phyloP scores from a whole-genome alignment of 2,797 vertebrate genomes.

The Typhlichthys subterraneus region DNA sequence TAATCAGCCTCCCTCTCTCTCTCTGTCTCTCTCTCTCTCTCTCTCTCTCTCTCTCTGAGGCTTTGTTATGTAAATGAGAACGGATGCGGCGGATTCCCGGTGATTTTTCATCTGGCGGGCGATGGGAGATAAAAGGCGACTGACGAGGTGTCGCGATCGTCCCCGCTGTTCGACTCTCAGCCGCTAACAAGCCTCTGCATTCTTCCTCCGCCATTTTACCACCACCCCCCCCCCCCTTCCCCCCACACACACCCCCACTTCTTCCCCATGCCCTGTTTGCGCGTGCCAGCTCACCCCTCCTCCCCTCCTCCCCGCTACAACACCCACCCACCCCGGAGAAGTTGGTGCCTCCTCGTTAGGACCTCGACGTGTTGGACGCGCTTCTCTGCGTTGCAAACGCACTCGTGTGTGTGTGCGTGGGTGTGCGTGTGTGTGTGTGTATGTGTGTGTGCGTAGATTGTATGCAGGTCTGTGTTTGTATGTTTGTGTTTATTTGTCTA shows the following conservation, averaged over 20 bases:
- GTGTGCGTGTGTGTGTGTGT: constrained; percentile 27
- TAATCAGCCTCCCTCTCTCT: constrained; percentile 65
- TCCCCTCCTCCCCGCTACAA: constrained; percentile 38
- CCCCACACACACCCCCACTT: constrained; percentile 43
- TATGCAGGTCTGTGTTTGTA: not conserved
- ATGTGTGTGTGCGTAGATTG: not conserved
- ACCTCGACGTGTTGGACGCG: constrained; percentile 67
- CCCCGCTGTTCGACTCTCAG: constrained; percentile 94
- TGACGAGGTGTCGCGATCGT: constrained; percentile 98
- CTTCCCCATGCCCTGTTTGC: constrained; percentile 88
- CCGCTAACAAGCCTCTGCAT: constrained; percentile 97
- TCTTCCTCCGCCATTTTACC: constrained; percentile 89
- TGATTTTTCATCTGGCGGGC: constrained; percentile 96
- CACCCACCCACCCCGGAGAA: constrained; percentile 68
- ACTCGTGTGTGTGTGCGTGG: constrained; percentile 1
- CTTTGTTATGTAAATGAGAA: constrained; percentile 99
- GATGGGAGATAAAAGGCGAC: constrained; percentile 96
- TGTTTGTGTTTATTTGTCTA: not conserved
- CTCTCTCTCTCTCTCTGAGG: constrained; percentile 74
- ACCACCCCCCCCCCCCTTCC: constrained; percentile 52
- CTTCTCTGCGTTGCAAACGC: constrained; percentile 67
- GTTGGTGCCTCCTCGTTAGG: constrained; percentile 80
- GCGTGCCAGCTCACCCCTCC: constrained; percentile 74
- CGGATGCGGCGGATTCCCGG: constrained; percentile 97
- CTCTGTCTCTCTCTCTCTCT: constrained; percentile 70